Evolutionary conservation across 1,140 invertebrate genomes (phyloP), one percentile per base, ranked within the genome.

Genomic region (Musca vetustissima): DNA sequence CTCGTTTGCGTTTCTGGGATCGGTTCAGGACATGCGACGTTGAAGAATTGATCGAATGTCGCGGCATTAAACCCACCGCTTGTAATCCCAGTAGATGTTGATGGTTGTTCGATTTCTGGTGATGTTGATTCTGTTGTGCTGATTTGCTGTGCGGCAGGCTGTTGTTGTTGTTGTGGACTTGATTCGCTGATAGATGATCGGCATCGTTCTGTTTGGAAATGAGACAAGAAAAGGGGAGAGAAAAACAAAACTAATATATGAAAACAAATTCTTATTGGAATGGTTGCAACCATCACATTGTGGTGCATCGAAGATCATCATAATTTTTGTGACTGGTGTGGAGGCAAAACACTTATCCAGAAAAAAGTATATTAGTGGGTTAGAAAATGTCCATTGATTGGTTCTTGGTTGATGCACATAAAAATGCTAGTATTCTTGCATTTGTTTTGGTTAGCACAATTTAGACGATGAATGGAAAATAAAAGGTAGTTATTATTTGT

Each of bases 291-390:
- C 69, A 36, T 22, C 53, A 61, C n/a, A n/a, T 61, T 47, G n/a
- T 13, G 32, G 32, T 28, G 14, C 48, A 67, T 70, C 71, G 70
- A 69, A 64, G 47, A 66, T 68, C 71, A n/a, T 74, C 67, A 72
- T 73, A 76, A 79, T 80, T 80, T 43, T 80, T 80, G 78, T 76
- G 78, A 80, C 78, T 80, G 78, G 78, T 80, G 78, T 77, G 78
- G 78, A 80, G 78, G 78, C 57, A 61, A 61, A 61, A 61, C 57
- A 43, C 57, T 36, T 61, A 32, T 61, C 57, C 57, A 61, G 57
- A 61, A 61, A n/a, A n/a, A 61, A 43, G 36, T 43, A 43, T 43
- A 43, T 11, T 43, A 8, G 36, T 61, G 36, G 28, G 32, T 21
- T n/a, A 61, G 57, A 61, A 61, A 61, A 36, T 36, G 25, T 36